Evolutionary conservation across 2,888 invertebrate species (phyloP), one percentile per base, ranked within the genome.

Genomic region (Miltochrista miniata): DNA sequence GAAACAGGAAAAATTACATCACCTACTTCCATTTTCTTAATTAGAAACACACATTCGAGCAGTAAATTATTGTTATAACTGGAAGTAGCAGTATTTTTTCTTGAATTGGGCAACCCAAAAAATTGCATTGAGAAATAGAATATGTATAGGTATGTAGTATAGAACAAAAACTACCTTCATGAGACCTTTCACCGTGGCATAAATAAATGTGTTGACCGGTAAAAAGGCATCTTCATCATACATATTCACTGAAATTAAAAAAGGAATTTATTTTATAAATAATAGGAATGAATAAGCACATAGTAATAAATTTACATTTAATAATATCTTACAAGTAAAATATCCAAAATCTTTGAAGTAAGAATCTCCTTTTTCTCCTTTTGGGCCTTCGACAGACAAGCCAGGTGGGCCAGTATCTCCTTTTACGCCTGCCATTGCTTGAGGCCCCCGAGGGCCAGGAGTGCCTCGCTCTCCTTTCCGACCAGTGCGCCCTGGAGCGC

Each of bases 351-450:
- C 39, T 24, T 38, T 42, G 18, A 44, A 45, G 37, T 48, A 48
- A 7, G 48, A 48, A 36, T 53, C 52, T 11, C 70, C 70, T 7
- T 86, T 83, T 68, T 87, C 83, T 11, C 87, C 87, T 60, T 86
- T 86, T 1, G 83, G 81, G 5, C 85, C 87, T 1, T 58, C 65
- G 13, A 87, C 50, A 0, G 87, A 79, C n/a, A 77, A 3, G 0
- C 88, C 88, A 1, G 79, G 80, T 2, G 61, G 61, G 0, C 86
- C 86, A 0, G 76, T 76, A 0, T 77, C 65, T 0, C 87, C 87
- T 0, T 83, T 79, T 0, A 76, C 74, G 0, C 85, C 85, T 0
- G 77, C 72, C 0, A 76, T 74, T 0, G 87, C 85, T 0, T 63
- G 60, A 1, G 72, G 59, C 0, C 77, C 76, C n/a, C 64, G 67